A percentile compares a stretch with the other conserved stretches of the same genome.
Conservation (phyloP, 2,888 invertebrate species). For the Drosophila monieri region DNA sequence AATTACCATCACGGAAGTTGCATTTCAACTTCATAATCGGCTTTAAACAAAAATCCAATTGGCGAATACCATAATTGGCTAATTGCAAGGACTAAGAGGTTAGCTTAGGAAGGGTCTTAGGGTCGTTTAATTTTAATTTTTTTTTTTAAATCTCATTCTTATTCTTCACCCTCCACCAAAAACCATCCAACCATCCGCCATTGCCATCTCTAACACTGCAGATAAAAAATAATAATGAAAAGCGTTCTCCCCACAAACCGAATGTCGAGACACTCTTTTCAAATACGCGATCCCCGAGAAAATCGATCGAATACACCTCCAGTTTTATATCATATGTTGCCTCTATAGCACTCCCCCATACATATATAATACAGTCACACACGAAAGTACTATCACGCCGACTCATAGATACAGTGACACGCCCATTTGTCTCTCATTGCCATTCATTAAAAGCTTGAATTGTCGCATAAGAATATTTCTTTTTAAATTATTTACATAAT, state of each 20-base stretch:
- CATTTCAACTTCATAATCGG: slow-evolving; percentile 65
- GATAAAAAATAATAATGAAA: slow-evolving; percentile 33
- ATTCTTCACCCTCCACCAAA: slow-evolving; percentile 30
- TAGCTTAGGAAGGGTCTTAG: slow-evolving; percentile 29
- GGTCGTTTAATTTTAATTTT: slow-evolving; percentile 10
- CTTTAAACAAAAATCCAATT: slow-evolving; percentile 82
- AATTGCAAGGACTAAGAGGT: slow-evolving; percentile 16
- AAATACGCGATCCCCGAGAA: slow-evolving; percentile 63
- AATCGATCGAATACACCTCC: slow-evolving; percentile 46
- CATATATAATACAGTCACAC: slow-evolving; percentile 24
- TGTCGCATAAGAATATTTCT: slow-evolving; percentile 54
- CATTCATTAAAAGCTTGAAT: slow-evolving; percentile 62
- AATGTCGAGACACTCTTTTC: slow-evolving; percentile 80
- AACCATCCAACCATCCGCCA: slow-evolving; percentile 45
- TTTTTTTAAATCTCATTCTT: slow-evolving; percentile 38
- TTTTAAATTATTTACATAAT: slow-evolving; percentile 67
- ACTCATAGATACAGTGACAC: slow-evolving; percentile 31
- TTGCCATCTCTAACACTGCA: slow-evolving; percentile 36
- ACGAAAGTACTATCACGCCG: slow-evolving; percentile 16
- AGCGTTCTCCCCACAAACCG: slow-evolving; percentile 28
- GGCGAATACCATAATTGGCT: slow-evolving; percentile 72
- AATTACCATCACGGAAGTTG: slow-evolving; percentile 58
- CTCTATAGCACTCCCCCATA: slow-evolving; percentile 26
- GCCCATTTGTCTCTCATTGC: slow-evolving; percentile 51
- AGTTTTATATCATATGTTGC: slow-evolving; percentile 44